Percentiles rank a stretch among this genome's conserved stretches.
These are phyloP conservation scores for Calosoma granatense DNA, from an alignment of 1,140 invertebrate genomes.

Conservation along the genomic window DNA sequence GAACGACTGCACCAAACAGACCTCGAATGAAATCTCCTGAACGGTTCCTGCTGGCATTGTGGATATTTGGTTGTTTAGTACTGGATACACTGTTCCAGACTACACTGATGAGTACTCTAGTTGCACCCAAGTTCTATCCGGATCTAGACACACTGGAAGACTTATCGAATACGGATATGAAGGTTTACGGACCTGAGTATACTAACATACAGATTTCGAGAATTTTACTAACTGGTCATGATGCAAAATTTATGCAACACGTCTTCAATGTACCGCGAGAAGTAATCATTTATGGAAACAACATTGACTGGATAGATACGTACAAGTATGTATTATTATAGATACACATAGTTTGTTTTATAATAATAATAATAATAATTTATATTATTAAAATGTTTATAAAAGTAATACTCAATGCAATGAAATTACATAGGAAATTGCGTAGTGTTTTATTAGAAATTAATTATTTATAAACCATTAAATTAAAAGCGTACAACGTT, in stretches of 20 bases:
- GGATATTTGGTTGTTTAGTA: background rate
- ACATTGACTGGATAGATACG: background rate
- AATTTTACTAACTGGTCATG: background rate
- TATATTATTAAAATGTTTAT: too few relatives aligned
- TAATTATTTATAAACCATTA: conserved; percentile 1
- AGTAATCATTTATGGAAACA: background rate
- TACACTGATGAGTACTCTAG: background rate
- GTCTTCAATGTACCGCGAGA: background rate
- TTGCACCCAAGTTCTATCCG: background rate
- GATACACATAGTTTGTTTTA: background rate
- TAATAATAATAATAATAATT: too few relatives aligned
- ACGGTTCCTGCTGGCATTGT: background rate
- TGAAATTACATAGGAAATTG: too few relatives aligned
- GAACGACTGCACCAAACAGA: background rate
- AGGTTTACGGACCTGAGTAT: background rate
- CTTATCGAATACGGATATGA: background rate
- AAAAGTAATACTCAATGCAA: too few relatives aligned
- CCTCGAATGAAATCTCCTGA: background rate
- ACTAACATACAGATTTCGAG: conserved; percentile 1
- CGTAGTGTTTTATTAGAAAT: background rate
- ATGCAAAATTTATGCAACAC: background rate
- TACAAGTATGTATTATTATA: background rate
- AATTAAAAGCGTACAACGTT: too few relatives aligned
- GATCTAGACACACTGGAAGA: background rate
- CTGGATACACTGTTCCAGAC: background rate